Evolutionary conservation across 2,113 vertebrate species (phyloP).

Genomic region (Alligator mississippiensis): DNA sequence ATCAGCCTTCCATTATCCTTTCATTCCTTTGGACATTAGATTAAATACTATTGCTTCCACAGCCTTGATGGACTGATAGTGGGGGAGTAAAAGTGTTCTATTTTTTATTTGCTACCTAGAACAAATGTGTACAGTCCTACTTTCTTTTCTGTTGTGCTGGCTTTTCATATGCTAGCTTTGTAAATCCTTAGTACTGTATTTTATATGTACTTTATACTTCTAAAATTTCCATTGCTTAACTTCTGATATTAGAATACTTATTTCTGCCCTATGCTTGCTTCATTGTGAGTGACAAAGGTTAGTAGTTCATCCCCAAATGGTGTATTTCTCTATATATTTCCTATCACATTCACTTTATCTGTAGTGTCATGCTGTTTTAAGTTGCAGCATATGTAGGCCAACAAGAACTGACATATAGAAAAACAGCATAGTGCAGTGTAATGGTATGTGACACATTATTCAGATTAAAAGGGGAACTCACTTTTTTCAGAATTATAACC

Average conservation of each 20-base stretch:
- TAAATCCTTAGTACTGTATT: background rate
- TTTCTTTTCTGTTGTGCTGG: background rate
- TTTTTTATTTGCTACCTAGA: background rate
- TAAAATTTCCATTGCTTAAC: background rate
- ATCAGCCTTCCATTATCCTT: background rate
- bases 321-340: background rate
- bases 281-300: background rate
- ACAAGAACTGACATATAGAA: slow-evolving; percentile 50
- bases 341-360: slow-evolving; percentile 18
- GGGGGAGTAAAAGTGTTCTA: background rate
- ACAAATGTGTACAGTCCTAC: background rate
- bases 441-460: slow-evolving; percentile 44
- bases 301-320: background rate
- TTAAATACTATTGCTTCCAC: background rate
- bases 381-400: slow-evolving; percentile 65
- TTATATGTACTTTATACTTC: background rate
- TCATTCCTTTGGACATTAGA: background rate
- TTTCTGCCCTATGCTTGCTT: background rate
- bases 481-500: slow-evolving; percentile 16
- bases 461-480: slow-evolving; percentile 9
- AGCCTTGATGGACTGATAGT: background rate
- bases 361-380: slow-evolving; percentile 56
- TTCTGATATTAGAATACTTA: fast-evolving
- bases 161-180: background rate
- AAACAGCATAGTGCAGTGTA: slow-evolving; percentile 11